A percentile compares a stretch with the other conserved stretches of the same genome.
Conservation (phyloP, 2,113 vertebrate genomes). For the Pimephales promelas region DNA sequence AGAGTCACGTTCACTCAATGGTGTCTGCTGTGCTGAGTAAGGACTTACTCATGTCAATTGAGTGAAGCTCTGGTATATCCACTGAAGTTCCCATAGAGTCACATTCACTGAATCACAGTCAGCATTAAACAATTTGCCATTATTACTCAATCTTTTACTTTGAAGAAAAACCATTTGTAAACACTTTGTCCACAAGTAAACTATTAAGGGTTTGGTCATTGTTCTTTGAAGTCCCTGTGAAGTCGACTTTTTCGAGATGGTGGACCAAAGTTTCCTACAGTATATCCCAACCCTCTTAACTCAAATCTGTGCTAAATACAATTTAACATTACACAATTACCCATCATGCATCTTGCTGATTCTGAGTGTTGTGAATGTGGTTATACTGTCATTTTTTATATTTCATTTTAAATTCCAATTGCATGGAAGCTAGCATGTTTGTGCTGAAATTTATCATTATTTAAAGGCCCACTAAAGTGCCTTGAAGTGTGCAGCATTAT, state of each 20-base stretch:
- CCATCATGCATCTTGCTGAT: background rate
- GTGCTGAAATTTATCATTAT: background rate
- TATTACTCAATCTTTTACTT: slow-evolving; percentile 12
- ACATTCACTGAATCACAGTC: background rate
- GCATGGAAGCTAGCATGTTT: background rate
- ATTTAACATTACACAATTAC: background rate
- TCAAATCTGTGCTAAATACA: background rate
- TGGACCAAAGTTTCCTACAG: background rate
- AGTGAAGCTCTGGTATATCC: background rate
- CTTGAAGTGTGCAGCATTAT: too few species aligned
- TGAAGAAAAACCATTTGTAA: slow-evolving; percentile 37
- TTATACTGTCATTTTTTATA: background rate
- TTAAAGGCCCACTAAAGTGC: background rate
- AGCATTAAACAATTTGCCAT: background rate
- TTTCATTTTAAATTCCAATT: background rate
- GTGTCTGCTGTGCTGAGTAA: slow-evolving; percentile 46
- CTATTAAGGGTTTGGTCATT: background rate
- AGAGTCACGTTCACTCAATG: slow-evolving; percentile 24
- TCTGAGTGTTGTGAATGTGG: background rate
- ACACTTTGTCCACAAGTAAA: slow-evolving; percentile 23
- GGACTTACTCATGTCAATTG: slow-evolving; percentile 31
- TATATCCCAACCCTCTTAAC: background rate
- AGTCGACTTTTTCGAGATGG: slow-evolving; percentile 18
- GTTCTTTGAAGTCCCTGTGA: slow-evolving; percentile 7
- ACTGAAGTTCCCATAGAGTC: slow-evolving; percentile 46